A percentile compares a stretch with the other conserved stretches of the same genome.
Evolutionary conservation across 2,797 vertebrate genomes (phyloP).

Genomic region (Babyrousa celebensis): DNA sequence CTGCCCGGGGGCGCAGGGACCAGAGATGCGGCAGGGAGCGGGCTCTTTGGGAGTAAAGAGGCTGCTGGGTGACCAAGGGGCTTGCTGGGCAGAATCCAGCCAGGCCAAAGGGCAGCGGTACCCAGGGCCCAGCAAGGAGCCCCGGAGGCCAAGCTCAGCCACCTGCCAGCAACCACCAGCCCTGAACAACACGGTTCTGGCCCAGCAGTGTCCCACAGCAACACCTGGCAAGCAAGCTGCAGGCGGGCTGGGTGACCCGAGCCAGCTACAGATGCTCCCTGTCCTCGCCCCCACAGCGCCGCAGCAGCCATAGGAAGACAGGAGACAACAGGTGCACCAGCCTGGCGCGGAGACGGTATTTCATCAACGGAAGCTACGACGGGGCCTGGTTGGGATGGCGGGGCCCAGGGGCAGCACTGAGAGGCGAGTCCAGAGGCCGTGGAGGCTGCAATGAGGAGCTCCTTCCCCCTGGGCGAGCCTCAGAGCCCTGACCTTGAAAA

Average conservation of each 20-base stretch:
- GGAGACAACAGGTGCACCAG: accelerated
- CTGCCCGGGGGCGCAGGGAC: accelerated
- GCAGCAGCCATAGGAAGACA: accelerated
- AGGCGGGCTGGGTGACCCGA: accelerated
- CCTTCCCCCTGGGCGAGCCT: accelerated
- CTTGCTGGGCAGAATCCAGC: neutral
- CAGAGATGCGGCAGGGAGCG: accelerated
- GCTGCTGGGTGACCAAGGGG: neutral
- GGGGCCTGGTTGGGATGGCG: accelerated
- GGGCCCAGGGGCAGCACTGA: neutral
- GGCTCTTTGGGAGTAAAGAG: neutral
- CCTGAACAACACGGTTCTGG: neutral
- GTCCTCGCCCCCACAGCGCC: accelerated
- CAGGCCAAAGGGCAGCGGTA: neutral
- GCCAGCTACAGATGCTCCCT: neutral
- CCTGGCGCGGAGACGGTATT: accelerated
- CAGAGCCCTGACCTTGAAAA: neutral
- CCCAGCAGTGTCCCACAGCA: neutral
- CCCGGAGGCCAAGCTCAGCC: neutral
- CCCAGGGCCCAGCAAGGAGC: neutral
- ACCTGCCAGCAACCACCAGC: neutral
- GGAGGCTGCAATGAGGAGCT: accelerated
- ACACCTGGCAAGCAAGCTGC: neutral
- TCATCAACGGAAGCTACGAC: accelerated
- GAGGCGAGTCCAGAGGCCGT: neutral